Percentiles rank a stretch among this genome's conserved stretches.
phyloP scores from a whole-genome alignment of 2,888 invertebrate genomes.

The Dynastes tityus region DNA sequence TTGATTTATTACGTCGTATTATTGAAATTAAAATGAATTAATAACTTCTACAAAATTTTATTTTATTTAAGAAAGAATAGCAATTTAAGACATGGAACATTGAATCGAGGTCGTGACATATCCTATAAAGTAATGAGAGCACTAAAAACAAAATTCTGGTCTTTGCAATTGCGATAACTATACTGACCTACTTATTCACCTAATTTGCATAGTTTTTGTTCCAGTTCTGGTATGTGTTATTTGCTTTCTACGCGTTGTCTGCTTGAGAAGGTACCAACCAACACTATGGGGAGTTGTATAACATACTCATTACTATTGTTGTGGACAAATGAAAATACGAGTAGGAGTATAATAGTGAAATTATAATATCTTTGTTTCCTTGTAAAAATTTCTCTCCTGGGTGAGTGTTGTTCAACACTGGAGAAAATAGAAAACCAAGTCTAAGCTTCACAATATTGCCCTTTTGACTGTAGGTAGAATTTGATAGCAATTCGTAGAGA shows the following conservation, averaged over 20 bases:
- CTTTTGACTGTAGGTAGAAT: too few species aligned
- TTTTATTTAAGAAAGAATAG: not conserved
- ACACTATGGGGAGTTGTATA: constrained; percentile 9
- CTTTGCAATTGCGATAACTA: constrained; percentile 5
- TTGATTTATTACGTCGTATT: not conserved
- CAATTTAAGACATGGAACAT: not conserved
- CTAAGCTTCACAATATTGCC: too few species aligned
- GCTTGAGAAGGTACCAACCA: not conserved
- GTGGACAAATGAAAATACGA: constrained; percentile 16
- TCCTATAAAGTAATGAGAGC: constrained; percentile 30
- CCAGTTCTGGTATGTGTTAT: constrained; percentile 23
- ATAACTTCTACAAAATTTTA: not conserved
- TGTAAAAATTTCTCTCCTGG: constrained; percentile 13
- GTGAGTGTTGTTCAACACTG: not conserved
- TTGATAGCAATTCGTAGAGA: too few species aligned
- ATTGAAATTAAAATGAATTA: not conserved
- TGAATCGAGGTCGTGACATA: constrained; percentile 10
- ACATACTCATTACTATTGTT: constrained; percentile 21
- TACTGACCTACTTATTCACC: constrained; percentile 22
- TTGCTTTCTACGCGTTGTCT: constrained; percentile 31
- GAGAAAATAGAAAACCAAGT: too few species aligned
- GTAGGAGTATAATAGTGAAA: not conserved
- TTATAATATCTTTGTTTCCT: constrained; percentile 1
- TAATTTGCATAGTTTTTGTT: constrained; percentile 44
- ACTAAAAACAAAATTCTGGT: constrained; percentile 30